Evolutionary conservation across 2,888 invertebrate genomes (phyloP), one percentile per base, ranked within the genome.

Genomic region (Diploptera punctata): DNA sequence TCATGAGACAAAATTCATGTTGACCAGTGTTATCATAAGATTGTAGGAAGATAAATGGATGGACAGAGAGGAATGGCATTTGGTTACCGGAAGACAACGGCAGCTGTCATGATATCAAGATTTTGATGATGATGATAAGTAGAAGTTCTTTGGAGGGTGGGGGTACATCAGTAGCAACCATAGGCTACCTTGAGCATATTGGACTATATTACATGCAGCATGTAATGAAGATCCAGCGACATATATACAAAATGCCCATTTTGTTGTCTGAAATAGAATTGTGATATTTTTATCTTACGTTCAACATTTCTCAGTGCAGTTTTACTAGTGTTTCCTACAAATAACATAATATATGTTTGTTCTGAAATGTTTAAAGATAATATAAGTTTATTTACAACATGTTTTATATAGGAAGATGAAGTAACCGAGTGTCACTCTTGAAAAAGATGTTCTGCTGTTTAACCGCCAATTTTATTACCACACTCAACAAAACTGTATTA

Each of bases 301-400:
- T 54, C 26, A 7, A 33, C 33, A 7, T 10, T 7, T 52, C 9
- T 24, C 5, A 24, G 52, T 52, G 13, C 24, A 52, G 24, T 52
- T 24, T 57, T 57, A 57, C n/a, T 38, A 16, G 44, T n/a, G 44
- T 65, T 1, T 19, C 16, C 65, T 65, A 65, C 65, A 65, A 65
- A 65, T 65, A 57, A 44, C 47, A 16, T 47, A 29, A 18, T 65
- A 26, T 44, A 43, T 18, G 65, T 65, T 65, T 26, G 65, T 65
- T 26, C 47, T 65, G 65, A 65, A 65, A 24, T 65, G 65, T 65
- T 65, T 65, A 65, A 18, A 24, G 44, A 43, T 18, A 47, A 47
- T 65, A 44, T 47, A 43, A 26, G 65, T n/a, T 65, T 65, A 65
- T 65, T 47, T 65, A 65, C 29, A 43, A 26, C 65, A 29, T 57